Base-by-base conservation (phyloP, 2,888 invertebrate species). In the Cremastinae sp. region DNA sequence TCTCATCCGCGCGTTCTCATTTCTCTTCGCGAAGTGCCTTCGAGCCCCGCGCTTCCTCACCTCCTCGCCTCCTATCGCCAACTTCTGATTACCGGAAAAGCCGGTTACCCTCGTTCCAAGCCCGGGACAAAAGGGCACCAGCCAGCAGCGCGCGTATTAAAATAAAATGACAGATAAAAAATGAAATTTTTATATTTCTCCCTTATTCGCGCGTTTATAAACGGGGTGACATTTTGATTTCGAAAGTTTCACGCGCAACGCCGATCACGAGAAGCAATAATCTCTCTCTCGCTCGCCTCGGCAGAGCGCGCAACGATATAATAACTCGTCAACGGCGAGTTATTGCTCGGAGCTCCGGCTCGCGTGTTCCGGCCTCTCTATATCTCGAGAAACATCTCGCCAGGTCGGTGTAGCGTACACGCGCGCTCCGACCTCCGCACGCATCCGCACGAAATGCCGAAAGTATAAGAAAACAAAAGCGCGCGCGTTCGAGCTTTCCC, bases 81-180 rank as follows among this genome's bases (percentile, higher is more conserved):
- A 69, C 49, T 72, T 70, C 80, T 82, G 83, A 84, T 84, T 82
- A 79, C 80, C 73, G 65, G 62, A 78, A 79, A 84, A 84, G 82
- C 78, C 56, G 75, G 77, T 81, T 84, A 81, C 78, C 80, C 78
- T 77, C 62, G 61, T 28, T 10, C 14, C 45, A 61, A 59, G 69
- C 43, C n/a, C n/a, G n/a, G n/a, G n/a, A 38, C 34, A 34, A 70
- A 62, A n/a, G 28, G 5, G 38, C n/a, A 36, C 22, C 9, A 61
- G 36, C 20, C 53, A 51, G 20, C n/a, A 22, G 3, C 22, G 5
- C 18, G 51, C n/a, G 20, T 2, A 22, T 22, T 2, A 2, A 41
- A 41, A 41, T 5, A n/a, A 2, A 12, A 2, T 9, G 12, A 9
- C 2, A 5, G 5, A 28, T 3, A 28, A 28, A 28, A 28, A 28